Evolutionary conservation across 2,888 invertebrate genomes (phyloP).

Genomic region (Dysmachus trigonus): DNA sequence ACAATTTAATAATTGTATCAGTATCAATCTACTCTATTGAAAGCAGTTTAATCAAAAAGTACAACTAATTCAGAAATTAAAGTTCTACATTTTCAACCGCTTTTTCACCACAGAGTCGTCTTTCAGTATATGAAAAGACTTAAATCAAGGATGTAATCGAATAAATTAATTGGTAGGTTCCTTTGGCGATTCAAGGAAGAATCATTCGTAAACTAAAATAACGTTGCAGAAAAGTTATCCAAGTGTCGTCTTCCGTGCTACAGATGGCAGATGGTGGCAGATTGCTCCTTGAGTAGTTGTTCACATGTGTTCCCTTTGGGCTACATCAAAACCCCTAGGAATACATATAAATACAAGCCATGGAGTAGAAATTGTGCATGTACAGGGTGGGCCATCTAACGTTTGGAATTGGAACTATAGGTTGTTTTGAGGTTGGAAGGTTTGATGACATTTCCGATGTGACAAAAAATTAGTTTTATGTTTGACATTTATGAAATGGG

Average conservation of each 20-base stretch:
- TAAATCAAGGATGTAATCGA: not conserved
- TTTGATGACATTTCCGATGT: too few species aligned
- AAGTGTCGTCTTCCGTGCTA: not conserved
- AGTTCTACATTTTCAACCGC: not conserved
- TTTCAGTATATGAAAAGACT: not conserved
- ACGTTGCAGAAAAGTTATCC: not conserved
- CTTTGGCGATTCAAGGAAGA: not conserved
- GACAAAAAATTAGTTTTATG: too few species aligned
- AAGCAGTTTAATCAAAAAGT: not conserved
- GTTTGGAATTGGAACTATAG: too few species aligned
- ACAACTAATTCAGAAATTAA: not conserved
- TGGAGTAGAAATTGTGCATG: too few species aligned
- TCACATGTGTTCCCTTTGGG: not conserved
- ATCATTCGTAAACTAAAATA: not conserved
- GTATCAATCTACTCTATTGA: not conserved
- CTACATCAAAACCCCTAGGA: too few species aligned
- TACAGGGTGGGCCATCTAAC: too few species aligned
- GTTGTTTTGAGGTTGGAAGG: too few species aligned
- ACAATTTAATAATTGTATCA: too few species aligned
- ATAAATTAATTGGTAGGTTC: not conserved
- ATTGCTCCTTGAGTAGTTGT: not conserved
- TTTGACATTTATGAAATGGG: too few species aligned
- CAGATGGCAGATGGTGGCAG: not conserved
- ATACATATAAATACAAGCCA: too few species aligned
- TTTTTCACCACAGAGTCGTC: not conserved